Conservation (phyloP, 2,797 vertebrate species). For the Naso thynnoides region DNA sequence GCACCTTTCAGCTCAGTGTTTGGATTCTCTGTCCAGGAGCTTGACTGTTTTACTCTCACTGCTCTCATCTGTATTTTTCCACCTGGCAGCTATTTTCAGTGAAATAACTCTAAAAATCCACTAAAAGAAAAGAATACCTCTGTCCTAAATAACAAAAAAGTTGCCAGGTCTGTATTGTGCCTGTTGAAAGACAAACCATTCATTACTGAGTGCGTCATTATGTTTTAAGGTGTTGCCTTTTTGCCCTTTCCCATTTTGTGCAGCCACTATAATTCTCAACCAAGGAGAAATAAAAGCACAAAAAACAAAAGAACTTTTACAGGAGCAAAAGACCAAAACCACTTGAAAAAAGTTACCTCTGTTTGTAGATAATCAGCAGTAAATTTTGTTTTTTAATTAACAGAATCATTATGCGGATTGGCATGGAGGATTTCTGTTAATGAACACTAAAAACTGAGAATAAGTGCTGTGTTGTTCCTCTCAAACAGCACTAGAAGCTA, state of each 20-base stretch:
- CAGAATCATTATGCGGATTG: too few species aligned
- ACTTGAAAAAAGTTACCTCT: background rate
- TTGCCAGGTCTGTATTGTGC: background rate
- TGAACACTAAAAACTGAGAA: too few species aligned
- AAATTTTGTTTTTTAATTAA: background rate
- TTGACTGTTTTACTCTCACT: background rate
- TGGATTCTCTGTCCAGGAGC: background rate
- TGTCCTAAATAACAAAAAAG: background rate
- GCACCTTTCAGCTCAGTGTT: background rate
- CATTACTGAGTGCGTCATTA: background rate
- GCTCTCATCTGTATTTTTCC: background rate
- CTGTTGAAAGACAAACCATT: background rate
- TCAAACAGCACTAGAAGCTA: too few species aligned
- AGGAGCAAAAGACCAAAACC: background rate
- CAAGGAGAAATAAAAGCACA: background rate
- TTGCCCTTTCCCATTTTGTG: background rate
- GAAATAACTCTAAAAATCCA: background rate
- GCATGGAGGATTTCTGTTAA: too few species aligned
- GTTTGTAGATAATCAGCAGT: background rate
- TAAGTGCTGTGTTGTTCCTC: too few species aligned
- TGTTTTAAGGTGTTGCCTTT: background rate
- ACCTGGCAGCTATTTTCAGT: too few species aligned
- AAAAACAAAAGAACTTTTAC: background rate
- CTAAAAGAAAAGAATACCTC: background rate
- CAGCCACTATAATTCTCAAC: background rate